A percentile compares a stretch with the other conserved stretches of the same genome.
Conservation (phyloP, 2,797 vertebrate genomes). For the Rhyacichthys aspro region DNA sequence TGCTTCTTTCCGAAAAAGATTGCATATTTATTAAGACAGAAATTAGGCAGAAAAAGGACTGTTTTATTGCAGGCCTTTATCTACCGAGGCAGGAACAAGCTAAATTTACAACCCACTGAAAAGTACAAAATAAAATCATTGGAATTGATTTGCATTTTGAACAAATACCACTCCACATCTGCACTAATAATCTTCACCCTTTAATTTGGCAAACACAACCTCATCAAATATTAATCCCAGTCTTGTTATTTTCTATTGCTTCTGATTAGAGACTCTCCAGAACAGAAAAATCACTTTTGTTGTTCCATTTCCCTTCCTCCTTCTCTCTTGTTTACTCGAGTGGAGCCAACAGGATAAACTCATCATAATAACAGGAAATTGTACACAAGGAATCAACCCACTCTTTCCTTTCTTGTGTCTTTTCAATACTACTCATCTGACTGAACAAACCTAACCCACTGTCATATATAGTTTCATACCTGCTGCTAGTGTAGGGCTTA, state of each 20-base stretch:
- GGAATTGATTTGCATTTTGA: constrained; percentile 70
- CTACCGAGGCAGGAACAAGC: constrained; percentile 51
- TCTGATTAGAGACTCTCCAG: constrained; percentile 46
- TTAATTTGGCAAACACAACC: constrained; percentile 69
- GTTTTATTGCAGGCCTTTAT: constrained; percentile 24
- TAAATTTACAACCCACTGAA: constrained; percentile 17
- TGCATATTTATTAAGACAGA: constrained; percentile 49
- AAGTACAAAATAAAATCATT: constrained; percentile 26
- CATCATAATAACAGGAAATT: constrained; percentile 47
- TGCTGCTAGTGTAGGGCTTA: too few species aligned
- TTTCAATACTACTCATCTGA: background rate
- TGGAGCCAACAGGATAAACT: constrained; percentile 58
- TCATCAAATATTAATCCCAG: constrained; percentile 73
- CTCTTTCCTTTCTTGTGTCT: background rate
- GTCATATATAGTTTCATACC: too few species aligned
- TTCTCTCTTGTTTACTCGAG: constrained; percentile 16
- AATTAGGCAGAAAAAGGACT: constrained; percentile 21
- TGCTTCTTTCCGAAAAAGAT: constrained; percentile 15
- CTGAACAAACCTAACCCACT: too few species aligned
- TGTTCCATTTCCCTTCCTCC: constrained; percentile 12
- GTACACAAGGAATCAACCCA: constrained; percentile 24
- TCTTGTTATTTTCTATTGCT: constrained; percentile 55
- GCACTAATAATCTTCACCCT: constrained; percentile 59
- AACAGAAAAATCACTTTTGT: constrained; percentile 27
- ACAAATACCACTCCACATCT: constrained; percentile 59